phyloP scores from a whole-genome alignment of 2,113 vertebrate species.

The Mirounga angustirostris region DNA sequence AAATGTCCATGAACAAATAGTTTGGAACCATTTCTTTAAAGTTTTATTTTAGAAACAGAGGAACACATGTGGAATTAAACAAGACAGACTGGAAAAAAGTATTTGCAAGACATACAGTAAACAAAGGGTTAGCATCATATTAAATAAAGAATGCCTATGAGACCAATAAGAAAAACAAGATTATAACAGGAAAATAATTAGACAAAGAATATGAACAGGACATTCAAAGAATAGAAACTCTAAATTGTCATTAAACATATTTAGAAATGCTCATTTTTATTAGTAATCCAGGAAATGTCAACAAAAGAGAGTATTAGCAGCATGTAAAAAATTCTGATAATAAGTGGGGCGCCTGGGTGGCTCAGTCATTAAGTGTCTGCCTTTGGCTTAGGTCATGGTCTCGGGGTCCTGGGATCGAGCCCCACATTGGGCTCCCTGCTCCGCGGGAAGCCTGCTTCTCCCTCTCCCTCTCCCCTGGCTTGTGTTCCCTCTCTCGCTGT shows the following conservation, averaged over 20 bases:
- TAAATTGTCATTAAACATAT: background rate
- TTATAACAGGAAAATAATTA: background rate
- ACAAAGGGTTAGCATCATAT: background rate
- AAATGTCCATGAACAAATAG: background rate
- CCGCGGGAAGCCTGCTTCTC: no score
- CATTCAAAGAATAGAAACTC: background rate
- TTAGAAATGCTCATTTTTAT: background rate
- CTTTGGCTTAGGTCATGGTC: no score
- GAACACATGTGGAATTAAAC: background rate
- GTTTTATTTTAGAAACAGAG: constrained; percentile 20
- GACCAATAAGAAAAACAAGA: background rate
- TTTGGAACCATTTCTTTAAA: background rate
- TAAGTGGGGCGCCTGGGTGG: background rate
- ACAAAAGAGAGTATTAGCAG: background rate
- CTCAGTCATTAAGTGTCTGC: no score
- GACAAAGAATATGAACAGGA: background rate
- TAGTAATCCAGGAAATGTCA: background rate
- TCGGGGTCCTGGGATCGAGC: no score
- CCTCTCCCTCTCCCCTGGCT: no score
- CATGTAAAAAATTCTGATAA: background rate
- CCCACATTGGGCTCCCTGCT: no score
- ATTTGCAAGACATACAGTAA: background rate
- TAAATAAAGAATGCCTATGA: background rate
- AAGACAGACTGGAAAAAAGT: background rate
- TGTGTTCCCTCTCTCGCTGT: no score